These are phyloP conservation scores for Raja brachyura DNA, from an alignment of 2,113 vertebrate species.

Conservation along the genomic window DNA sequence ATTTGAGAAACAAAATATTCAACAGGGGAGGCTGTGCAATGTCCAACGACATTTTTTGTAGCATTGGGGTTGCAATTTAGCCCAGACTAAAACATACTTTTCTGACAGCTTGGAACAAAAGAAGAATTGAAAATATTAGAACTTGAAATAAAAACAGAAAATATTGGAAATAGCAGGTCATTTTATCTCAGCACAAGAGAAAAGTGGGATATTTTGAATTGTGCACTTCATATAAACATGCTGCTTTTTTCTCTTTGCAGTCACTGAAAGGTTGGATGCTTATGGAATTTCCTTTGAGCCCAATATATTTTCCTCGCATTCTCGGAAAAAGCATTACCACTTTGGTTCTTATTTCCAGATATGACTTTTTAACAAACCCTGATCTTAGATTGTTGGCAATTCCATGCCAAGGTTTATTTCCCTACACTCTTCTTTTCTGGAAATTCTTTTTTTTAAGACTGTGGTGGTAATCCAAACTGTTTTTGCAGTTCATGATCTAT, in stretches of 20 bases:
- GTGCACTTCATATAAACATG: neutral
- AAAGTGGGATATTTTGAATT: neutral
- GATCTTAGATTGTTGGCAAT: too few relatives aligned
- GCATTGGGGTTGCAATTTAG: neutral
- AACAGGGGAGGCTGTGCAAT: neutral
- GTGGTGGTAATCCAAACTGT: too few relatives aligned
- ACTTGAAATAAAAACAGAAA: neutral
- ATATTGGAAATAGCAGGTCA: neutral
- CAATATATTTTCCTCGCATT: neutral
- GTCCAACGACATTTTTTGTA: neutral
- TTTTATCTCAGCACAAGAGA: neutral
- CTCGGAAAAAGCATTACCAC: neutral
- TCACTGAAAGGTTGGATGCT: neutral
- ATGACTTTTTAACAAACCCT: too few relatives aligned
- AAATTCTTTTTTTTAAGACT: too few relatives aligned
- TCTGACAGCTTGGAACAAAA: neutral
- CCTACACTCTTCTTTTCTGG: too few relatives aligned
- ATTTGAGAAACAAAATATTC: slow-evolving; percentile 2
- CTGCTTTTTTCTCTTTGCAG: neutral
- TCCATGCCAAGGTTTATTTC: too few relatives aligned
- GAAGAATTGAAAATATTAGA: neutral
- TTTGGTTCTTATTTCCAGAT: neutral
- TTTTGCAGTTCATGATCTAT: too few relatives aligned
- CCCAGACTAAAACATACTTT: neutral
- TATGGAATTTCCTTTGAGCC: neutral